These are phyloP conservation scores for Picathartes gymnocephalus DNA, from an alignment of 2,113 vertebrate species.

Conservation along the genomic window DNA sequence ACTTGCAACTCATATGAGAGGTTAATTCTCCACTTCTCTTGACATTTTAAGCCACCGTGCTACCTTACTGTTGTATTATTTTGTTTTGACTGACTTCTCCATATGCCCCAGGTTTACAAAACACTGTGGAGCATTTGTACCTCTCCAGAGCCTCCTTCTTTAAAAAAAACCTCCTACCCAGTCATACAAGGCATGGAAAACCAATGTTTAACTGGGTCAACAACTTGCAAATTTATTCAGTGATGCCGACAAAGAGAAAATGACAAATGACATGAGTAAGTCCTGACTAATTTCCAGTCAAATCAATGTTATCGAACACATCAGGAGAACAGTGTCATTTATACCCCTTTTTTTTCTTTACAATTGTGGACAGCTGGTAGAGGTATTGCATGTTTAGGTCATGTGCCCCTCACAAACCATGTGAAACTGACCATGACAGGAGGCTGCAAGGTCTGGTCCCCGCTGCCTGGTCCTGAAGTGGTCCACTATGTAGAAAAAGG, in stretches of 20 bases:
- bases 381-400: not conserved
- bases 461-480: not conserved
- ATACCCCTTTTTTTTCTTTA: not conserved
- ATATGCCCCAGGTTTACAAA: not conserved
- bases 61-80: not conserved
- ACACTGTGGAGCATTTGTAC: not conserved
- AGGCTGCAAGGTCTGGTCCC: not conserved
- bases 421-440: not conserved
- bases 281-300: slow-evolving; percentile 27
- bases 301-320: not conserved
- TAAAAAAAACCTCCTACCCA: not conserved
- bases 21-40: not conserved
- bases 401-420: not conserved
- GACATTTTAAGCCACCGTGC: not conserved
- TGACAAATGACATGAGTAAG: not conserved
- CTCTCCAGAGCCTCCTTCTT: not conserved
- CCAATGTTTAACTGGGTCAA: not conserved
- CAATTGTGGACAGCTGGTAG: not conserved
- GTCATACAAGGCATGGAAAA: not conserved
- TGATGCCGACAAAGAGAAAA: not conserved
- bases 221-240: slow-evolving; percentile 11
- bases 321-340: not conserved
- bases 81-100: not conserved
- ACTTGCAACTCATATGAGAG: not conserved
- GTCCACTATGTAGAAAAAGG: not conserved